Conservation (phyloP, 2,888 invertebrate species). For the Rhynchonema sp. region DNA sequence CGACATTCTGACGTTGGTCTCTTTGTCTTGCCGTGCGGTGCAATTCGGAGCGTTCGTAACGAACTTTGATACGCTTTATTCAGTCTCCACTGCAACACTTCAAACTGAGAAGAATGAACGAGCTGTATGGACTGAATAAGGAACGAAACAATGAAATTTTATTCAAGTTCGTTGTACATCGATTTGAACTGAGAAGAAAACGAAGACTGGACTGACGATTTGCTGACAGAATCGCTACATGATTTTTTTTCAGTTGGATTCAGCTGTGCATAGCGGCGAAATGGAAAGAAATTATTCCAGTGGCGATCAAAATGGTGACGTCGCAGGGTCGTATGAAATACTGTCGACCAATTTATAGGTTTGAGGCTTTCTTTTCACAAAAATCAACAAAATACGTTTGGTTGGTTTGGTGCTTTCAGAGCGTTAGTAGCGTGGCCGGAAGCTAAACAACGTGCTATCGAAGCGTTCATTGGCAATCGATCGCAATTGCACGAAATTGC, state of each 20-base stretch:
- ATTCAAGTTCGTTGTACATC: conserved; percentile 30
- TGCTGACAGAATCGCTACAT: neutral
- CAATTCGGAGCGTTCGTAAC: too few species aligned
- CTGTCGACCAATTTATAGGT: conserved; percentile 55
- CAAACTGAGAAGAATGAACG: conserved; percentile 41
- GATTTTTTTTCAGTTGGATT: conserved; percentile 44
- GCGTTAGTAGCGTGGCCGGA: neutral
- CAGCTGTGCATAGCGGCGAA: conserved; percentile 53
- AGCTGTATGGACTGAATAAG: conserved; percentile 44
- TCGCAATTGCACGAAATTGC: neutral
- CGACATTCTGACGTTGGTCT: too few species aligned
- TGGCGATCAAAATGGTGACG: conserved; percentile 55
- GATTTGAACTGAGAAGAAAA: conserved; percentile 50
- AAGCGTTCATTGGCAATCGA: neutral
- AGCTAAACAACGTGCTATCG: neutral
- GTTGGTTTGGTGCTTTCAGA: neutral
- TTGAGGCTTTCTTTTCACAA: neutral
- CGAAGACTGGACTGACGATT: neutral
- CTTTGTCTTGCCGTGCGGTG: too few species aligned
- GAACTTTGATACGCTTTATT: neutral
- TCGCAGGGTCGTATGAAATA: conserved; percentile 76
- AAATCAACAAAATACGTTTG: neutral
- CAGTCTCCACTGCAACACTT: conserved; percentile 13
- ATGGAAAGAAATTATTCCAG: conserved; percentile 46
- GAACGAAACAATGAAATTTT: conserved; percentile 57